Evolutionary conservation across 1,140 invertebrate genomes (phyloP).

Genomic region (Drosophila ficusphila): DNA sequence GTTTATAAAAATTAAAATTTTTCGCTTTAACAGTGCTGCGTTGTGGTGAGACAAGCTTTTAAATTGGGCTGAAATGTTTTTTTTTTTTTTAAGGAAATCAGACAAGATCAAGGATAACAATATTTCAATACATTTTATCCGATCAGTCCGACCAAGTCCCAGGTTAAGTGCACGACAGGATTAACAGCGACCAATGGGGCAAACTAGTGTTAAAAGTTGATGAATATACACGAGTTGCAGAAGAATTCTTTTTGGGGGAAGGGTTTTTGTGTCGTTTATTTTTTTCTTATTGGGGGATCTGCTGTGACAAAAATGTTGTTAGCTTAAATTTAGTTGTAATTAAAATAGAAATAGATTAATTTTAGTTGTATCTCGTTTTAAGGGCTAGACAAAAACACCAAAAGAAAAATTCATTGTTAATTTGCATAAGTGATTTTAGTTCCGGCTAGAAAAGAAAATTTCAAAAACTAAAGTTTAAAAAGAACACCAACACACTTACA

Average conservation of each 20-base stretch:
- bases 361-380: slow-evolving; percentile 7
- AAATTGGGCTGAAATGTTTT: not conserved
- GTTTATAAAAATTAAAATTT: too few species aligned
- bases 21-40: not conserved
- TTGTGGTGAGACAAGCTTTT: not conserved
- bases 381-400: slow-evolving; percentile 43
- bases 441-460: slow-evolving; percentile 22
- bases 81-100: not conserved
- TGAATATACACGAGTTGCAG: slow-evolving; percentile 1
- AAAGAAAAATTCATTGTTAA: slow-evolving; percentile 11
- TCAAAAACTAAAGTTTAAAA: slow-evolving; percentile 12
- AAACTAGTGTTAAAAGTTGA: slow-evolving; percentile 2
- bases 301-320: slow-evolving; percentile 70
- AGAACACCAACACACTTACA: slow-evolving; percentile 30
- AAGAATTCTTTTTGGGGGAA: not conserved
- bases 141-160: not conserved
- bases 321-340: slow-evolving; percentile 70
- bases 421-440: not conserved
- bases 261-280: not conserved
- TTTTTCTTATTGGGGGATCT: not conserved
- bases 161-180: slow-evolving; percentile 1
- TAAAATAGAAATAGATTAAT: slow-evolving; percentile 43
- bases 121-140: not conserved
- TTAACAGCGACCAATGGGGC: slow-evolving; percentile 23
- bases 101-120: not conserved